Conservation (phyloP, 2,888 invertebrate species). For the Cantharis lateralis region DNA sequence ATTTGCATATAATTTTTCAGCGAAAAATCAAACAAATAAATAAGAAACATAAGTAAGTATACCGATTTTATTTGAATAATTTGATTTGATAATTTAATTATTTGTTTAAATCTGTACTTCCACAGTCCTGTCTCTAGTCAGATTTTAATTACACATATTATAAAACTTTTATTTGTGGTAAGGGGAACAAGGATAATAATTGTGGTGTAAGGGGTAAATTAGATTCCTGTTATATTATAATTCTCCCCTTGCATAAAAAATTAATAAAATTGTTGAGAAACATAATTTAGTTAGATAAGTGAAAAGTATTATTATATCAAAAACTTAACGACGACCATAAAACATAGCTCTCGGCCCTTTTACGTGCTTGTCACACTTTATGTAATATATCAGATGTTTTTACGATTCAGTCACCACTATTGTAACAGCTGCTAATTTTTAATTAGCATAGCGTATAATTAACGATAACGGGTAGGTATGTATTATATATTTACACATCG, state of each 20-base stretch:
- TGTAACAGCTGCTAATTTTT: neutral
- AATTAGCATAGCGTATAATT: neutral
- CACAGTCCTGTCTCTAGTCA: no score
- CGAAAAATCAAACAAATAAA: no score
- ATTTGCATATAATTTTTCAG: no score
- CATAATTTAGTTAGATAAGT: neutral
- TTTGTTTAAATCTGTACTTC: no score
- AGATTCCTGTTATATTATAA: no score
- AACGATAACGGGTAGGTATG: neutral
- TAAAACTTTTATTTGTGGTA: no score
- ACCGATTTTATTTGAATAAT: no score
- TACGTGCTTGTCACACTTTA: neutral
- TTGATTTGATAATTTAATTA: no score
- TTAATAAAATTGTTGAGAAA: neutral
- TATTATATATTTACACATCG: neutral
- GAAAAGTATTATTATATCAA: neutral
- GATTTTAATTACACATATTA: no score
- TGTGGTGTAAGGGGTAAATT: no score
- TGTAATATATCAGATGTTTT: neutral
- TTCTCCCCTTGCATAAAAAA: neutral
- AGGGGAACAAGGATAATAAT: no score
- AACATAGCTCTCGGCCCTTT: neutral
- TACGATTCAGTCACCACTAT: neutral
- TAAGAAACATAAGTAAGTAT: no score
- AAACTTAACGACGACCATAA: neutral